Base-by-base conservation (phyloP, 2,888 invertebrate genomes). In the Tetanocera ferruginea region DNA sequence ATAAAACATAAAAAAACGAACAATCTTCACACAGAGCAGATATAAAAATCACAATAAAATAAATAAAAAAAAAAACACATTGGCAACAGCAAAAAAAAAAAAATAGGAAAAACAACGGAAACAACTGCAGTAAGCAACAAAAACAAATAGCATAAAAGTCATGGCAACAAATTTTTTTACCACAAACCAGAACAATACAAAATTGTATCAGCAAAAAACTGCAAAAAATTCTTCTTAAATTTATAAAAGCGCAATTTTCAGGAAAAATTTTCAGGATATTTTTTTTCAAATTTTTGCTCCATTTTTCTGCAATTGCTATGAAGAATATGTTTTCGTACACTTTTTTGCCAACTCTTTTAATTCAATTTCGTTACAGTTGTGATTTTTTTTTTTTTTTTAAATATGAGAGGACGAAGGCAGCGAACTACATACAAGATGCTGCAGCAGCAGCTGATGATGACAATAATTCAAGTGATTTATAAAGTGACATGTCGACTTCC, bases 401-500 rank as follows among this genome's bases (percentile, higher is more conserved):
- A 14, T 60, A 17, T 60, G 28, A 60, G 17, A 57, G 9, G 60
- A n/a, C n/a, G 57, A 23, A 60, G 25, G 28, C 8, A 14, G 19
- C 1, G n/a, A 55, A 6, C 19, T 19, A 19, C 14, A 43, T 43
- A 43, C 43, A 43, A 43, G 43, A 43, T 43, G 43, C 31, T 31
- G 31, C 43, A 43, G 60, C 11, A 34, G 57, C 55, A 34, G 69
- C 43, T 49, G 69, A 8, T 72, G 72, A 72, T 28, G 64, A 52
- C 51, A 62, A n/a, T 28, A 23, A 52, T 74, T 74, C 28, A 51
- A 51, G 64, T 74, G 25, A 51, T 25, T 74, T 64, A 74, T 51
- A 51, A 43, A 74, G 74, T 52, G 64, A 64, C 74, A 74, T 19
- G 31, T 49, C 64, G 23, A 60, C 34, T 72, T 72, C 72, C 72